A percentile compares a stretch with the other conserved stretches of the same genome.
Evolutionary conservation across 2,888 invertebrate genomes (phyloP).

Genomic region (Ormyrus nitidulus): DNA sequence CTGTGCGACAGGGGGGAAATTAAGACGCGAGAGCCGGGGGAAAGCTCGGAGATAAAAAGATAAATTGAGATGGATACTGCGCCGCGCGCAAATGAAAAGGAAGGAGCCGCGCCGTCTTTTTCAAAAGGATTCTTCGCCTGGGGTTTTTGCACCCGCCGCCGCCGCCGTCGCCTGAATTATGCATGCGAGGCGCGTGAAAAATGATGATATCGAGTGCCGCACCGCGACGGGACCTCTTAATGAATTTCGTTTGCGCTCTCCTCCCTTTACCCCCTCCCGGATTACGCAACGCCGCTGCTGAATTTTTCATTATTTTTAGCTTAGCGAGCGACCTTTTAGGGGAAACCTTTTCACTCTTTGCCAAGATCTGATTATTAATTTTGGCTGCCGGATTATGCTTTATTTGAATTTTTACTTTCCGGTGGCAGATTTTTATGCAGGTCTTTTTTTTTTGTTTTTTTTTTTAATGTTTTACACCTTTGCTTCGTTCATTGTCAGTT

Average conservation of each 20-base stretch:
- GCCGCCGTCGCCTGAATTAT: constrained; percentile 3
- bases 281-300: too few species aligned
- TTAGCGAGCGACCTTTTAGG: too few species aligned
- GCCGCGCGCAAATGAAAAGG: constrained; percentile 32
- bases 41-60: constrained; percentile 37
- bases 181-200: constrained; percentile 1
- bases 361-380: too few species aligned
- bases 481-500: too few species aligned
- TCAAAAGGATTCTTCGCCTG: not conserved
- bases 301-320: too few species aligned
- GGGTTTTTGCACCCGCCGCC: not conserved
- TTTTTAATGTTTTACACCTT: too few species aligned
- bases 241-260: not conserved
- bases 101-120: not conserved
- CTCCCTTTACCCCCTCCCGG: too few species aligned
- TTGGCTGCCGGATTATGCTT: too few species aligned
- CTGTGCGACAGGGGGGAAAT: constrained; percentile 10
- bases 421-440: too few species aligned
- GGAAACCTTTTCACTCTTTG: too few species aligned
- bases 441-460: too few species aligned
- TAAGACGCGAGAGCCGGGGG: constrained; percentile 16
- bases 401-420: too few species aligned
- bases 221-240: not conserved
- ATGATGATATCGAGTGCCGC: not conserved
- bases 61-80: constrained; percentile 49